phyloP scores from a whole-genome alignment of 2,888 invertebrate species.

The Lithophane socia region DNA sequence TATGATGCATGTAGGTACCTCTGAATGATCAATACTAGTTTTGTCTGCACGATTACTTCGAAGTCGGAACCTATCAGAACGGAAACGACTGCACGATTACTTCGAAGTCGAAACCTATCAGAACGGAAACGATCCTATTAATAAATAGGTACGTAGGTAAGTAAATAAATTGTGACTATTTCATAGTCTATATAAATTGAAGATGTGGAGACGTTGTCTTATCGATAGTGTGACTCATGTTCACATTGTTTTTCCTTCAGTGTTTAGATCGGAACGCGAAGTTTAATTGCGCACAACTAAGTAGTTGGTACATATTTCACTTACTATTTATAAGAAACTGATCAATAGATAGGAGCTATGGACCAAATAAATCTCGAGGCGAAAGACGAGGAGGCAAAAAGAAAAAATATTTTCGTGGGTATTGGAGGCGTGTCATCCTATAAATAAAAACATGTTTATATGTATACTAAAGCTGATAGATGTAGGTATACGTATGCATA shows the following conservation, averaged over 20 bases:
- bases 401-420: conserved; percentile 2
- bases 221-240: conserved; percentile 44
- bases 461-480: not conserved
- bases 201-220: conserved; percentile 30
- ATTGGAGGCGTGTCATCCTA: conserved; percentile 28
- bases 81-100: conserved; percentile 40
- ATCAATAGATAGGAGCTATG: not conserved
- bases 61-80: conserved; percentile 26
- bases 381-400: not conserved
- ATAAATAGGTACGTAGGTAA: conserved; percentile 4
- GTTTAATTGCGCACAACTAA: conserved; percentile 26
- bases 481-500: not conserved
- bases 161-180: conserved; percentile 1
- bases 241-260: conserved; percentile 41
- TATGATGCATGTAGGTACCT: not conserved
- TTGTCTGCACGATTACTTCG: conserved; percentile 37
- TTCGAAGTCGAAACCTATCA: conserved; percentile 25
- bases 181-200: not conserved
- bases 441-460: conserved; percentile 41
- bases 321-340: not conserved
- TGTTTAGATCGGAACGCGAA: conserved; percentile 5
- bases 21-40: conserved; percentile 42
- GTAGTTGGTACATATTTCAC: not conserved
- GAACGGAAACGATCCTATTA: conserved; percentile 23
- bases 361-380: not conserved